phyloP scores from a whole-genome alignment of 1,140 invertebrate species.

The Marisa cornuarietis region DNA sequence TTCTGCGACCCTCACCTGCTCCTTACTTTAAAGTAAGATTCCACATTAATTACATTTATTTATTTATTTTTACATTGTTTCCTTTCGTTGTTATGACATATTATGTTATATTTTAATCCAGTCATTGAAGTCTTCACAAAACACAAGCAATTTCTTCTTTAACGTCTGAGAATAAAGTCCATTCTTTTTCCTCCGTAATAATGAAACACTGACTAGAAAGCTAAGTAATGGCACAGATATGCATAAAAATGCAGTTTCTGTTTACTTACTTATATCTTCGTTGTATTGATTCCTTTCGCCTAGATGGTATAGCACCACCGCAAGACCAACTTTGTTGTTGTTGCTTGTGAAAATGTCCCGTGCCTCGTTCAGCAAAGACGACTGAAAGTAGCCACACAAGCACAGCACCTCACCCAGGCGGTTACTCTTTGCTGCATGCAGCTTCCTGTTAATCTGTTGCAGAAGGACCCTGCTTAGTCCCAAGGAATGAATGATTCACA shows the following conservation, averaged over 20 bases:
- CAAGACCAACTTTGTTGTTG: conserved; percentile 31
- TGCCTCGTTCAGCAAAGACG: conserved; percentile 18
- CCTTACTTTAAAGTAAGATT: too few relatives aligned
- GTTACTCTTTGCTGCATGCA: conserved; percentile 12
- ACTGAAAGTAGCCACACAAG: conserved; percentile 35
- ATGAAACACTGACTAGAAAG: too few relatives aligned
- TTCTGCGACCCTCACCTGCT: too few relatives aligned
- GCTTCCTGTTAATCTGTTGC: conserved; percentile 23
- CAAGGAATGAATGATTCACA: too few relatives aligned
- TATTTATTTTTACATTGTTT: too few relatives aligned
- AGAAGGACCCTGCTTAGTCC: neutral
- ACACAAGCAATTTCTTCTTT: too few relatives aligned
- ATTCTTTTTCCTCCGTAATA: too few relatives aligned
- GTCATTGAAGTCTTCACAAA: too few relatives aligned
- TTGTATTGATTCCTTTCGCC: conserved; percentile 39
- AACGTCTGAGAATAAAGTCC: too few relatives aligned
- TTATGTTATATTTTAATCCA: too few relatives aligned
- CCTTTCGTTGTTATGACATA: too few relatives aligned
- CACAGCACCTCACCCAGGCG: conserved; percentile 29
- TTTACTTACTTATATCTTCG: conserved; percentile 34
- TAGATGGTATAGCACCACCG: conserved; percentile 33
- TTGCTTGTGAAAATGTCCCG: conserved; percentile 28
- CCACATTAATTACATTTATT: too few relatives aligned
- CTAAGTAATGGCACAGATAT: neutral
- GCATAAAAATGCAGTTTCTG: neutral